Percentiles rank a stretch among this genome's conserved stretches.
Conservation (phyloP, 35 echinoderm and acorn worm species). For the Ptychodera flava region DNA sequence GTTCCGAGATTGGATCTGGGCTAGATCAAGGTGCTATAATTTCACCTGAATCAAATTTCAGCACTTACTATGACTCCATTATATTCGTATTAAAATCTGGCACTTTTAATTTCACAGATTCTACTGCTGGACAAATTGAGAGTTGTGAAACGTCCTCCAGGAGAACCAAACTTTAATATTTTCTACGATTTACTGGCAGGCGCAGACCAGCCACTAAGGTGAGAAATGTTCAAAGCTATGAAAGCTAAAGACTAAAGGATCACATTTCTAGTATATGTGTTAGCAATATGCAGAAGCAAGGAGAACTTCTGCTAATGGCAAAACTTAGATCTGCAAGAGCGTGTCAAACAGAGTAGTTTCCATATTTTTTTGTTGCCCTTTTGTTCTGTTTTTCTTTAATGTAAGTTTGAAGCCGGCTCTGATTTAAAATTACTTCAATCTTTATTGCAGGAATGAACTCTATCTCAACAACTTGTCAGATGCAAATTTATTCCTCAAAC, state of each 20-base stretch:
- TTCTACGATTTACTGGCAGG: conserved; percentile 79
- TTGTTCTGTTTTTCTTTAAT: conserved; percentile 1
- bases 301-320: too few relatives aligned
- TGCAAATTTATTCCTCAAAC: conserved; percentile 53
- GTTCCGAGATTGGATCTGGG: too few relatives aligned
- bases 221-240: background rate
- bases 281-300: too few relatives aligned
- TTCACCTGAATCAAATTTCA: too few relatives aligned
- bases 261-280: too few relatives aligned
- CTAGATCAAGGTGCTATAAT: too few relatives aligned
- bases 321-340: too few relatives aligned
- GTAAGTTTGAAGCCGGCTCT: too few relatives aligned
- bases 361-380: background rate
- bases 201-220: conserved; percentile 54
- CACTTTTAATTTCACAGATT: conserved; percentile 52
- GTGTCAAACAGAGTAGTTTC: background rate
- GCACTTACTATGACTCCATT: too few relatives aligned
- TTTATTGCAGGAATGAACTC: conserved; percentile 75
- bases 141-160: conserved; percentile 62
- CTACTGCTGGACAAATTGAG: conserved; percentile 74
- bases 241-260: too few relatives aligned
- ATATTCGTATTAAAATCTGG: too few relatives aligned
- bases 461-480: conserved; percentile 47
- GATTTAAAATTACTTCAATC: too few relatives aligned
- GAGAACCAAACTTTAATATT: conserved; percentile 75